Base-by-base conservation (phyloP, 2,797 vertebrate species). In the Setipinna tenuifilis region DNA sequence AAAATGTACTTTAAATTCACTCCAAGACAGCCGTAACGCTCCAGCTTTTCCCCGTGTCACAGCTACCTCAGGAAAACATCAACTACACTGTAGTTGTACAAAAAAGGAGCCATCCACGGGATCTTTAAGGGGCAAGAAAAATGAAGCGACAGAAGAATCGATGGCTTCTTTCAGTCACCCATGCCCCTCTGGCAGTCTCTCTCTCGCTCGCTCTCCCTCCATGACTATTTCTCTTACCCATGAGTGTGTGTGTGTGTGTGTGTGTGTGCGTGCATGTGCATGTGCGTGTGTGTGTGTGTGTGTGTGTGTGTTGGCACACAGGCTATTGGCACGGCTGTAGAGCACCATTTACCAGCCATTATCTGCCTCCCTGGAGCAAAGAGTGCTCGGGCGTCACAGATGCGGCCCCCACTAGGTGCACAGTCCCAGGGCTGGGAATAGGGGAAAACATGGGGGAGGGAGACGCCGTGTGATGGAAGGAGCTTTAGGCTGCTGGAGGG, bases 291-390 rank as follows among this genome's bases (percentile, higher is more conserved):
- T 44, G 62, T 31, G 46, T 44, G 19, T n/a, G 17, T 58, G 62
- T 21, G 48, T 41, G 4, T 19, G 81, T n/a, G 16, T 28, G 31
- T 21, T 46, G 41, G 6, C 71, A 21, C 19, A 41, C 14, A 44
- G 17, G 71, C 35, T 78, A 78, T 78, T 78, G 71, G 71, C 35
- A 44, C 35, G 41, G 44, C 31, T 78, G 71, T 78, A 12, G 10
- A 44, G 35, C 71, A 78, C 71, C 71, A 78, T 35, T 78, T 78
- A 78, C 17, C 35, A 41, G 71, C 71, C 71, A 78, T 78, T 78
- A 78, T 78, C 71, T 44, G 71, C 31, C 31, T 78, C 35, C 35
- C 71, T 78, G 17, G 71, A 75, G 68, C 68, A 17, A 16, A 75
- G 68, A 78, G 71, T 17, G 7, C 71, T 44, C 2, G 21, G 35